Percentiles rank a stretch among this genome's conserved stretches.
Conservation (phyloP, 2,797 vertebrate genomes). For the Petrocephalus schoutedeni region DNA sequence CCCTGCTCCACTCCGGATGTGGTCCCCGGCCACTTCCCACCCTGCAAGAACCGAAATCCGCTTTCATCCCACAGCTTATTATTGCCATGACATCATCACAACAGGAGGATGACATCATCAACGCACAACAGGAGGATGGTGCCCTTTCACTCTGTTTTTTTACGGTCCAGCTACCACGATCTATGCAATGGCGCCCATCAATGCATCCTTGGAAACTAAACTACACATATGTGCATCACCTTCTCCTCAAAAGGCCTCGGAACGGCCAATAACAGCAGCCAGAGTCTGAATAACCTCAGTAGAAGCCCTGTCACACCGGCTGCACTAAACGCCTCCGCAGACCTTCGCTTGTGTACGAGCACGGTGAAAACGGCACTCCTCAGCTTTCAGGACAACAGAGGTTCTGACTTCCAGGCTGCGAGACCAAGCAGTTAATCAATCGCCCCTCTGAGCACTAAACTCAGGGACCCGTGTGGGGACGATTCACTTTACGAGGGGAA, state of each 20-base stretch:
- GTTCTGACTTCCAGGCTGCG: neutral
- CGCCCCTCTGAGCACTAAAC: neutral
- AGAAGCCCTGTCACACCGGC: neutral
- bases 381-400: neutral
- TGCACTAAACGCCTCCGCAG: neutral
- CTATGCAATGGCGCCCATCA: neutral
- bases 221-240: neutral
- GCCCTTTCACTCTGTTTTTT: neutral
- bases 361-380: neutral
- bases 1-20: conserved; percentile 83
- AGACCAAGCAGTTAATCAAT: neutral
- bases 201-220: neutral
- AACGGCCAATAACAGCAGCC: neutral
- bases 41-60: conserved; percentile 55
- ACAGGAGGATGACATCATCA: neutral
- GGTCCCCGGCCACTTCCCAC: conserved; percentile 92
- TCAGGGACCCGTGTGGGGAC: neutral
- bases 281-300: neutral
- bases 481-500: neutral
- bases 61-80: neutral
- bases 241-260: neutral
- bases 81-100: neutral
- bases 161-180: neutral
- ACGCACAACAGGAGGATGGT: neutral
- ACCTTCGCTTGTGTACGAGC: neutral